These are phyloP conservation scores for Sterna hirundo DNA, from an alignment of 2,113 vertebrate species.

Conservation along the genomic window DNA sequence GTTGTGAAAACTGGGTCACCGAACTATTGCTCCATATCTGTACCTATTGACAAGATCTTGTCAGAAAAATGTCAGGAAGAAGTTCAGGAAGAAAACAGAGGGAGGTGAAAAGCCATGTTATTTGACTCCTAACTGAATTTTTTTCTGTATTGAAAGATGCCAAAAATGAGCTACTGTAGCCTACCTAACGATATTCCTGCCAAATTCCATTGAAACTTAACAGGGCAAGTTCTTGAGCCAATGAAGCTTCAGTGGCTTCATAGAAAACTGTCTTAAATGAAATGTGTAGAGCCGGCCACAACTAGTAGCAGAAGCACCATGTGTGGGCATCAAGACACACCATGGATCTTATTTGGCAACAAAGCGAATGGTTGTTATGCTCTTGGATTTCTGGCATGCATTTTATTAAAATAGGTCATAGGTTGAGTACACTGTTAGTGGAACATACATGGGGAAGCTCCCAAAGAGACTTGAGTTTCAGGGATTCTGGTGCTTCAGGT, in stretches of 20 bases:
- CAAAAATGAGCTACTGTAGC: not conserved
- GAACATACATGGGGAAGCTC: not conserved
- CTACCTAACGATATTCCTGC: not conserved
- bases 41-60: not conserved
- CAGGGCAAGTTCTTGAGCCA: not conserved
- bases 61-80: not conserved
- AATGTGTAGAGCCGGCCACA: not conserved
- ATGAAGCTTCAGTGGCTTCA: not conserved
- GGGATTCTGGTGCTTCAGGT: not conserved
- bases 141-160: not conserved
- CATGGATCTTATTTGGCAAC: not conserved
- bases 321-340: not conserved
- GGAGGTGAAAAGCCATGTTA: not conserved
- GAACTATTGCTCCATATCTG: not conserved
- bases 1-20: not conserved
- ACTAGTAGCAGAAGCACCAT: not conserved
- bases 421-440: not conserved
- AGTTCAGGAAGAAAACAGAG: not conserved
- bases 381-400: not conserved
- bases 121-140: not conserved
- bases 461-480: not conserved
- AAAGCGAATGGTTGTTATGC: not conserved
- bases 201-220: not conserved
- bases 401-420: not conserved
- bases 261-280: not conserved